phyloP scores from a whole-genome alignment of 2,113 vertebrate species.

The Dicrurus megarhynchus region DNA sequence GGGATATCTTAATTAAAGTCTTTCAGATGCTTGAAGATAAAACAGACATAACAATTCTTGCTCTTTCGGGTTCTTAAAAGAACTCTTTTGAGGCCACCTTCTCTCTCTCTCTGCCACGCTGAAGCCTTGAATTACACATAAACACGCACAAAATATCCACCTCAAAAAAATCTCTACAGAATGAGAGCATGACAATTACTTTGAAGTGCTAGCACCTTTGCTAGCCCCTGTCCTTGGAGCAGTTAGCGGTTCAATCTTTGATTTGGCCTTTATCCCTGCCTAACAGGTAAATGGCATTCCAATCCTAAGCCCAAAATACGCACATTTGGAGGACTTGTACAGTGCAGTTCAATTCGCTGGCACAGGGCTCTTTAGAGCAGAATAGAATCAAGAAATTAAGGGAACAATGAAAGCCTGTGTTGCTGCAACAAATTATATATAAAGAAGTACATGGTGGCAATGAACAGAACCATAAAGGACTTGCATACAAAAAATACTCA shows the following conservation, averaged over 20 bases:
- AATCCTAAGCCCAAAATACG: background rate
- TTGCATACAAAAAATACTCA: background rate
- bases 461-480: background rate
- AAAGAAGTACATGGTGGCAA: background rate
- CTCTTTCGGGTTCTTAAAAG: constrained; percentile 56
- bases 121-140: constrained; percentile 55
- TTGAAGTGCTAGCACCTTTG: constrained; percentile 26
- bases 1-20: constrained; percentile 67
- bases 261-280: constrained; percentile 23
- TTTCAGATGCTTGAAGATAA: constrained; percentile 65
- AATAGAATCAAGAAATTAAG: background rate
- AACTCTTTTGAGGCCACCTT: constrained; percentile 20
- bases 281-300: constrained; percentile 29
- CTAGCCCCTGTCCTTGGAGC: constrained; percentile 42
- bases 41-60: constrained; percentile 51
- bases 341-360: background rate
- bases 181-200: constrained; percentile 19
- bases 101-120: constrained; percentile 4
- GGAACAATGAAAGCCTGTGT: background rate
- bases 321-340: background rate
- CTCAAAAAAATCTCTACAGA: constrained; percentile 36
- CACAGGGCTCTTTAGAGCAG: background rate
- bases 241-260: constrained; percentile 42
- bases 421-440: background rate
- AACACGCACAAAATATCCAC: constrained; percentile 35